Conservation (phyloP, 2,113 vertebrate genomes). For the Siniperca knerii region DNA sequence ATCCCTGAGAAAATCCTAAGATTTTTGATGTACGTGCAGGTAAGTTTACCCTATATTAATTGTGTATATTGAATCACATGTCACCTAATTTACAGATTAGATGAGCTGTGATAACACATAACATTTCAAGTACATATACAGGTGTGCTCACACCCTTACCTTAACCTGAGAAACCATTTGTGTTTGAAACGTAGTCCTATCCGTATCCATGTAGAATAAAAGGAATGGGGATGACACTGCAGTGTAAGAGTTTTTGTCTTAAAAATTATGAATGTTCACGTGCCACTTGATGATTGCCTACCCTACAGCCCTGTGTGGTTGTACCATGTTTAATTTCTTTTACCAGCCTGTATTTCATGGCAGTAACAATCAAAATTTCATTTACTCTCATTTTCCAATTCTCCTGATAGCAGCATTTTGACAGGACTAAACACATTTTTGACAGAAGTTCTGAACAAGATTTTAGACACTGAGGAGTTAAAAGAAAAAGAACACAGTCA, state of each 20-base stretch:
- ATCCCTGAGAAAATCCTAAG: no score
- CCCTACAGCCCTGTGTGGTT: neutral
- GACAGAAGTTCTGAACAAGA: neutral
- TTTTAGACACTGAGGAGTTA: neutral
- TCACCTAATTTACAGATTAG: neutral
- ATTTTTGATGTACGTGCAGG: no score
- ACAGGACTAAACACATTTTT: neutral
- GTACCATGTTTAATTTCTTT: neutral
- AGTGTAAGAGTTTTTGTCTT: neutral
- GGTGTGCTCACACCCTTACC: neutral
- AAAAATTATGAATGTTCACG: neutral
- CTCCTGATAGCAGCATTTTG: neutral
- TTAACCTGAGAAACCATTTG: neutral
- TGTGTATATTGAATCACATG: neutral
- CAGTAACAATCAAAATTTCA: neutral
- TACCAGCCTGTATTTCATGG: neutral
- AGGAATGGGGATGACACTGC: neutral
- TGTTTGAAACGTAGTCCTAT: neutral
- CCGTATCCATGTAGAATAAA: neutral
- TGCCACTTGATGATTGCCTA: neutral
- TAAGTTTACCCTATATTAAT: no score
- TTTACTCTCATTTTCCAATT: neutral
- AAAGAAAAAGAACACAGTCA: slow-evolving; percentile 22
- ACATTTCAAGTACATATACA: no score
- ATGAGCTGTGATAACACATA: no score